Conservation (phyloP, 2,113 vertebrate species). For the Acrocephalus arundinaceus region DNA sequence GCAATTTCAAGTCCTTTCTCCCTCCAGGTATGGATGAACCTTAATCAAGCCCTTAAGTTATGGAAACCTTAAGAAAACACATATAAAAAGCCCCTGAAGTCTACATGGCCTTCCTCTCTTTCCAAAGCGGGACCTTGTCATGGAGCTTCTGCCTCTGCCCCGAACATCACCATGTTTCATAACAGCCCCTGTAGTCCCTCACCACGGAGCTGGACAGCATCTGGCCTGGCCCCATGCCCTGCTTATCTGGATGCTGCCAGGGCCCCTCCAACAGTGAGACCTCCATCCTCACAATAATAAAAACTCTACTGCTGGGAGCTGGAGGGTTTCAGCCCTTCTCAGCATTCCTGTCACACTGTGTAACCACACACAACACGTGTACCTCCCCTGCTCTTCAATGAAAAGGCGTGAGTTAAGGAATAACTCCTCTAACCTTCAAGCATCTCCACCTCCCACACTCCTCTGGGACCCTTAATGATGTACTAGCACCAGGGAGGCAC, state of each 20-base stretch:
- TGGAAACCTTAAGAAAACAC: background rate
- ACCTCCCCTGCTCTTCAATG: conserved; percentile 8
- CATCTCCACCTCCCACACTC: conserved; percentile 11
- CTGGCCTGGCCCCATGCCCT: background rate
- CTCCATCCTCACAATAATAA: background rate
- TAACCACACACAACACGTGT: background rate
- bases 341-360: background rate
- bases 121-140: background rate
- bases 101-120: background rate
- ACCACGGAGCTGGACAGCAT: background rate
- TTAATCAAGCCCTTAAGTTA: background rate
- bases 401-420: conserved; percentile 18
- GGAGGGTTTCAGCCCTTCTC: background rate
- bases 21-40: background rate
- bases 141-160: background rate
- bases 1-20: background rate
- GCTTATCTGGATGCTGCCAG: background rate
- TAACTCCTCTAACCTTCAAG: conserved; percentile 37
- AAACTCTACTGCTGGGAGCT: background rate
- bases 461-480: conserved; percentile 38
- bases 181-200: background rate
- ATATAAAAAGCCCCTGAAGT: background rate
- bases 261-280: background rate
- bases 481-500: conserved; percentile 17
- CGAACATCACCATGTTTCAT: background rate